Conservation (phyloP, 2,888 invertebrate species). For the Tiliacea aurago region DNA sequence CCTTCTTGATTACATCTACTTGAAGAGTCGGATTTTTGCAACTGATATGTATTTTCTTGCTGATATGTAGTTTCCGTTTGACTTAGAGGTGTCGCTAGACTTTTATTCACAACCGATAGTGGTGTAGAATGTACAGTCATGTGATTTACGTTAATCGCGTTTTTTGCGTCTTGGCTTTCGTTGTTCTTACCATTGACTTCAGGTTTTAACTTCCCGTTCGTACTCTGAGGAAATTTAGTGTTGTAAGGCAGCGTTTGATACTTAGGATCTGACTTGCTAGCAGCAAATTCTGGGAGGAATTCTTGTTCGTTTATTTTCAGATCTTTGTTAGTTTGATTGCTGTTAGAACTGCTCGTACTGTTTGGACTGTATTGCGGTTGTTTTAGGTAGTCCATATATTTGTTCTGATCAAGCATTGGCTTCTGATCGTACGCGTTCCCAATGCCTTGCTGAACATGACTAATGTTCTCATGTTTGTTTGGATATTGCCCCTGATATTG, state of each 20-base stretch:
- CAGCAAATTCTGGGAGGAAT: constrained; percentile 92
- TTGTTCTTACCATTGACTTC: constrained; percentile 83
- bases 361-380: constrained; percentile 91
- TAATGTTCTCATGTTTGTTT: constrained; percentile 84
- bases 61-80: constrained; percentile 90
- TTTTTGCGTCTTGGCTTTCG: constrained; percentile 82
- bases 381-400: constrained; percentile 88
- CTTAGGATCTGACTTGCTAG: constrained; percentile 96
- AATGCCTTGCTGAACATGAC: constrained; percentile 87
- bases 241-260: constrained; percentile 98
- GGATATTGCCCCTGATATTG: constrained; percentile 85
- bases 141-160: constrained; percentile 86
- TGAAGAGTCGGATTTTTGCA: constrained; percentile 89
- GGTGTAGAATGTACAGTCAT: constrained; percentile 90
- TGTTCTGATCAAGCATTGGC: constrained; percentile 86
- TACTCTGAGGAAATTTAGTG: constrained; percentile 94
- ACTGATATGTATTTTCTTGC: constrained; percentile 88
- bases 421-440: constrained; percentile 88
- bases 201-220: constrained; percentile 83
- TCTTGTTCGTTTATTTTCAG: constrained; percentile 89
- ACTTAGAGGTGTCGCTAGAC: constrained; percentile 92
- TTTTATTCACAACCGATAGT: constrained; percentile 91
- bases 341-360: constrained; percentile 88
- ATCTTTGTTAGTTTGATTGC: constrained; percentile 87
- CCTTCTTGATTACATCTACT: constrained; percentile 89